phyloP scores from a whole-genome alignment of 1,140 invertebrate species.

The Drosophila tani region DNA sequence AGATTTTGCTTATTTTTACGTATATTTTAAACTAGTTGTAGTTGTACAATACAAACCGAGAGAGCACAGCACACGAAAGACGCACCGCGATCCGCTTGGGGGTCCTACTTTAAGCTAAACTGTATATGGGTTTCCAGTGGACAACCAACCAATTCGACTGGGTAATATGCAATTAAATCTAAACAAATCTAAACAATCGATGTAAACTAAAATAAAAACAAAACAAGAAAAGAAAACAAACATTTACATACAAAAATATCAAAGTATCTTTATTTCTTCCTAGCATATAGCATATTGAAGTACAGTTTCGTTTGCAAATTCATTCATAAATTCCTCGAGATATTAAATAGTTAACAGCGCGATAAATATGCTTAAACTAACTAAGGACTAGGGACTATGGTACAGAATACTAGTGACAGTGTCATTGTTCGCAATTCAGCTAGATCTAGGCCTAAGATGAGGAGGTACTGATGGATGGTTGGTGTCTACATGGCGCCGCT shows the following conservation, averaged over 20 bases:
- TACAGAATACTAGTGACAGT: constrained; percentile 53
- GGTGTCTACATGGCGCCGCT: constrained; percentile 65
- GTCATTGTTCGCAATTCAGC: constrained; percentile 62
- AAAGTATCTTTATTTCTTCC: constrained; percentile 13
- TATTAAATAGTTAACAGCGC: constrained; percentile 9
- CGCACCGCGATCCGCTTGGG: constrained; percentile 21
- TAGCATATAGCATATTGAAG: constrained; percentile 15
- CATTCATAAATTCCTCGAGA: constrained; percentile 28
- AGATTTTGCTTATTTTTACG: constrained; percentile 80
- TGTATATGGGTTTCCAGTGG: constrained; percentile 73
- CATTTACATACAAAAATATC: constrained; percentile 51
- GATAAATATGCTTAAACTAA: constrained; percentile 43
- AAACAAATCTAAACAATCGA: constrained; percentile 52
- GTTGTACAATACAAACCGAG: constrained; percentile 66
- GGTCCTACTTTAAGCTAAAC: constrained; percentile 72
- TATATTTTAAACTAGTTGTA: constrained; percentile 75
- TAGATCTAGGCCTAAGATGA: constrained; percentile 22
- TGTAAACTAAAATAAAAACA: constrained; percentile 75
- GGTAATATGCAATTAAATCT: constrained; percentile 77
- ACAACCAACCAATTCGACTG: constrained; percentile 67
- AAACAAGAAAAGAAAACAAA: constrained; percentile 45
- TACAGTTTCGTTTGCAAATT: constrained; percentile 2
- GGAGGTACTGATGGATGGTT: background rate
- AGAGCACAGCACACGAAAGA: constrained; percentile 49
- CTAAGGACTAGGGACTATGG: constrained; percentile 25